Evolutionary conservation across 2,888 invertebrate species (phyloP).

Genomic region (Chrysolina americana): DNA sequence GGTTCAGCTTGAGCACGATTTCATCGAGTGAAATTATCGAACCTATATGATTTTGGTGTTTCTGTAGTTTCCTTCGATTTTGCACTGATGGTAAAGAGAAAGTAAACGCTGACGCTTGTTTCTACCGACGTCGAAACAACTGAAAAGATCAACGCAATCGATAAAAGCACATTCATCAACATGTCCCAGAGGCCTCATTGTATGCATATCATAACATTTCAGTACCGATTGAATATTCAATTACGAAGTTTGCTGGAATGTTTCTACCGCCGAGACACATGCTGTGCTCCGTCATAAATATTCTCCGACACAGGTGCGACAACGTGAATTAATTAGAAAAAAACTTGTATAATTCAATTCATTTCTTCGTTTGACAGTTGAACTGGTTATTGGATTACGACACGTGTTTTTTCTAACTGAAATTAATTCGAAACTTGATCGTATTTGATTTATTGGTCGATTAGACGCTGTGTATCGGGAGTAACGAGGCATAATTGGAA

Average conservation of each 20-base stretch:
- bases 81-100: too few species aligned
- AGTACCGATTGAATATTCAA: slow-evolving; percentile 19
- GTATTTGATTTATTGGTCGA: slow-evolving; percentile 9
- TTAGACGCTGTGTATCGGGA: slow-evolving; percentile 2
- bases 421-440: slow-evolving; percentile 13
- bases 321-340: slow-evolving; percentile 10
- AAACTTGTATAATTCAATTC: slow-evolving; percentile 18
- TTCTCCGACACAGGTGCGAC: slow-evolving; percentile 14
- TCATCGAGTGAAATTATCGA: too few species aligned
- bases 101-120: too few species aligned
- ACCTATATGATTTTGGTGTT: too few species aligned
- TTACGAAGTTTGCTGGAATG: not conserved
- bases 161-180: too few species aligned
- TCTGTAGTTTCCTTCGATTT: too few species aligned
- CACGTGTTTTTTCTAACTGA: slow-evolving; percentile 11
- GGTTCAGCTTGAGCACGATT: too few species aligned
- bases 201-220: slow-evolving; percentile 6
- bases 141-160: too few species aligned
- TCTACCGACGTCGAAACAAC: too few species aligned
- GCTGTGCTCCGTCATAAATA: slow-evolving; percentile 12
- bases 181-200: not conserved
- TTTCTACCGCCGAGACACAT: slow-evolving; percentile 10
- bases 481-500: not conserved
- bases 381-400: slow-evolving; percentile 15
- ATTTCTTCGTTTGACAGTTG: slow-evolving; percentile 5